Percentiles rank a stretch among this genome's conserved stretches.
These are phyloP conservation scores for Vulpes vulpes DNA, from an alignment of 2,113 vertebrate genomes.

Conservation along the genomic window DNA sequence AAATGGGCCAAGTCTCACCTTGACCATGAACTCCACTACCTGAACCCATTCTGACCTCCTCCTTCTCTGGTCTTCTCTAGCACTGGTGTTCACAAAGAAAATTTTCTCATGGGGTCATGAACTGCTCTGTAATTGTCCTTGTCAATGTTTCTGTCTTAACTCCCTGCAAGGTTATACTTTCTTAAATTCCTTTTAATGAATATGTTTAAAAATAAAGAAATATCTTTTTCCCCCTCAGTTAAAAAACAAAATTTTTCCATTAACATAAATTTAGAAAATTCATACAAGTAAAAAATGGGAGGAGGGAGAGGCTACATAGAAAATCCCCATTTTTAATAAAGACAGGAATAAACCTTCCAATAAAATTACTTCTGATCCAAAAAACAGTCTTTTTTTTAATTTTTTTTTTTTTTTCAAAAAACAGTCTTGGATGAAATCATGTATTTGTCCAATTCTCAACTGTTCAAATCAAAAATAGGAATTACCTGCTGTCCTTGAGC, in stretches of 20 bases:
- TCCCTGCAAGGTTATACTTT: background rate
- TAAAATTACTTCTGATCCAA: background rate
- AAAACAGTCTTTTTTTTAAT: background rate
- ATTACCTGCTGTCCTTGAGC: background rate
- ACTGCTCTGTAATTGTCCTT: background rate
- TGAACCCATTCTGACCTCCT: background rate
- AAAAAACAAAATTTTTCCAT: background rate
- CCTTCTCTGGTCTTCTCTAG: background rate
- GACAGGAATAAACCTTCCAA: background rate
- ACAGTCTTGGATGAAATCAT: background rate
- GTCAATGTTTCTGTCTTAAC: background rate
- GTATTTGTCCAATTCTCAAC: background rate
- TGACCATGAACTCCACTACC: background rate
- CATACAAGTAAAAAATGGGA: background rate
- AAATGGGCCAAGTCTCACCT: background rate
- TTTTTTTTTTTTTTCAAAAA: background rate
- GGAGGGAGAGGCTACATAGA: background rate
- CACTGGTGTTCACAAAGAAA: background rate
- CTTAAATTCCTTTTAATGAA: conserved; percentile 3
- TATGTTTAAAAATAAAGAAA: background rate
- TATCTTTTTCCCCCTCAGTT: background rate
- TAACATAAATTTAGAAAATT: conserved; percentile 26
- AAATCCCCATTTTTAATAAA: background rate
- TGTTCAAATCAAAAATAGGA: background rate
- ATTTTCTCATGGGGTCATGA: background rate